A percentile compares a stretch with the other conserved stretches of the same genome.
Conservation (phyloP, 2,113 vertebrate species). For the Lepus americanus region DNA sequence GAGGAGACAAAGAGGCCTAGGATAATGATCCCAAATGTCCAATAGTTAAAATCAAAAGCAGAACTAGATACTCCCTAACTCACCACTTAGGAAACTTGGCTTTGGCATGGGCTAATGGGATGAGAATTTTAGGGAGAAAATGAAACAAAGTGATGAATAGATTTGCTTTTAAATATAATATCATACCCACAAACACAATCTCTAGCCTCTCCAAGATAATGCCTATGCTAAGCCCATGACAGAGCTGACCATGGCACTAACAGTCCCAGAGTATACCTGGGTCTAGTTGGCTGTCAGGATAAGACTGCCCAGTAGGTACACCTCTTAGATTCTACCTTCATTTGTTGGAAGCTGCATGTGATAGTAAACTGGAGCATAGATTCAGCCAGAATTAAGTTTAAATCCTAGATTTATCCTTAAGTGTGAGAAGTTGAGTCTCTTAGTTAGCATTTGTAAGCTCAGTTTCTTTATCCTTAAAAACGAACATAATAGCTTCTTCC, state of each 20-base stretch:
- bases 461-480: slow-evolving; percentile 19
- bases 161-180: not conserved
- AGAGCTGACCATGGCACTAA: not conserved
- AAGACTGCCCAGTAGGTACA: not conserved
- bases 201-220: not conserved
- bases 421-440: not conserved
- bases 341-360: not conserved
- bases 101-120: not conserved
- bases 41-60: not conserved
- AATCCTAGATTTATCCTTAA: not conserved
- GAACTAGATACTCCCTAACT: not conserved
- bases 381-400: not conserved
- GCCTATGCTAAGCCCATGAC: not conserved
- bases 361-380: not conserved
- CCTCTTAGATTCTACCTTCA: not conserved
- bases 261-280: not conserved
- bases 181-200: not conserved
- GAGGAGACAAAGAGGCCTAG: not conserved
- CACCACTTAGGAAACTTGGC: not conserved
- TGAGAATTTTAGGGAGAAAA: not conserved
- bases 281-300: accelerated
- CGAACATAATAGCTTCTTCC: not conserved
- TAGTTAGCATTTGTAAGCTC: not conserved
- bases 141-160: not conserved
- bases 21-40: not conserved